These are phyloP conservation scores for Lordiphosa andalusiaca DNA, from an alignment of 2,888 invertebrate genomes.

Conservation along the genomic window DNA sequence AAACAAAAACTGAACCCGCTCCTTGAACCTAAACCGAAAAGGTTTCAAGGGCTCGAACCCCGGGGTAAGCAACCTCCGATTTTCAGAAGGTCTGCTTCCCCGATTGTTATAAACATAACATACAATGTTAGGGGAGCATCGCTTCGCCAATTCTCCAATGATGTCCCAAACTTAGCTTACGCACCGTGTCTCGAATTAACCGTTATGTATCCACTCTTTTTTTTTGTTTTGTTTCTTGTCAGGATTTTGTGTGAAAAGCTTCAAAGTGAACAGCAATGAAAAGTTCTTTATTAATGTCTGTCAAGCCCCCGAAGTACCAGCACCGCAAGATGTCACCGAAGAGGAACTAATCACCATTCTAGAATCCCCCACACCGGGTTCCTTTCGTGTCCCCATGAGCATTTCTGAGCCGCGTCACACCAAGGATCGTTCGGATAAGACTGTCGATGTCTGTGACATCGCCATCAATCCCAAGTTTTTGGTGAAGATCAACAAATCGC, in stretches of 20 bases:
- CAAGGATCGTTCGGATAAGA: conserved; percentile 87
- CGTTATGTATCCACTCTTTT: background rate
- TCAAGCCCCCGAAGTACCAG: conserved; percentile 87
- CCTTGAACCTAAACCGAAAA: no score
- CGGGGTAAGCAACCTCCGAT: no score
- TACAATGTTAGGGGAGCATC: no score
- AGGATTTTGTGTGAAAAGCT: conserved; percentile 91
- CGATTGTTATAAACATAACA: no score
- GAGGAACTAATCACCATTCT: conserved; percentile 86
- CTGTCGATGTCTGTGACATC: conserved; percentile 90
- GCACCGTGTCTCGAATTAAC: background rate
- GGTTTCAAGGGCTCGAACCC: no score
- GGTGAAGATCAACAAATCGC: conserved; percentile 86
- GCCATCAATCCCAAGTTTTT: conserved; percentile 90
- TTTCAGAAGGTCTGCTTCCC: no score
- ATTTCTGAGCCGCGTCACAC: conserved; percentile 91
- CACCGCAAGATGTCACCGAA: conserved; percentile 86
- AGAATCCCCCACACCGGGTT: conserved; percentile 84
- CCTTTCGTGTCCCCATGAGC: conserved; percentile 93
- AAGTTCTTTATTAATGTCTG: conserved; percentile 94
- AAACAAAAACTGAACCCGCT: no score
- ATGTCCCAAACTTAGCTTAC: no score
- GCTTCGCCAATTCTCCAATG: no score
- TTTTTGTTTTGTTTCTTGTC: conserved; percentile 45
- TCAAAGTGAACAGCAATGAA: conserved; percentile 83